Evolutionary conservation across 2,797 vertebrate genomes (phyloP), one percentile per base, ranked within the genome.

Genomic region (Spinus olivaceus): DNA sequence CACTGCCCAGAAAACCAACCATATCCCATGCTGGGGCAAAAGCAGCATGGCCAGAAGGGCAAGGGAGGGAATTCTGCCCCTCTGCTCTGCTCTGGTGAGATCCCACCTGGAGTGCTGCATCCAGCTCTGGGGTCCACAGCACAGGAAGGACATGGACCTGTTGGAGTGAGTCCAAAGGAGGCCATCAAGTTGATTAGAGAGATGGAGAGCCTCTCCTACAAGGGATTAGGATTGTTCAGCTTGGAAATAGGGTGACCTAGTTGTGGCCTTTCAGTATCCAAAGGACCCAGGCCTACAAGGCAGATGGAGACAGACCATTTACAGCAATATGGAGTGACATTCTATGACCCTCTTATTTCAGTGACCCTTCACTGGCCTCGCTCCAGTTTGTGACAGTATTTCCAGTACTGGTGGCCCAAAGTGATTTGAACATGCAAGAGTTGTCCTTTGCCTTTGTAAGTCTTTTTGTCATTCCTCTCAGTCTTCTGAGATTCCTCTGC

Each of bases 281-380:
- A 27, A 59, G 20, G n/a, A 32, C 33, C 12, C 51, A 46, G 10
- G 15, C 14, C 50, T 39, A 12, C 39, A 51, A 51, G 21, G 30
- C 17, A 46, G 39, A 46, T 19, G 24, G 18, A 66, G 9, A 72
- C 9, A 39, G 28, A 80, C 5, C 19, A 18, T 14, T 44, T 46
- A 46, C 20, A 22, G n/a, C 24, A 51, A 4, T 9, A 25, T 10
- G 21, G 24, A 33, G 5, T 65, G n/a, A 51, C 21, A 25, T 78
- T 46, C 33, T 35, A 9, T 28, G 46, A 47, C 20, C 25, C 41
- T 20, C 0, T 42, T 78, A 28, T 49, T 66, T 46, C 9, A 5
- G 8, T 19, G 35, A 16, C 20, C 22, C 14, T 60, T 42, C 13
- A 6, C 47, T 46, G 44, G 7, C 39, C 41, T 82, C 0, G 0